Evolutionary conservation across 2,113 vertebrate species (phyloP).

Genomic region (Scophthalmus maximus): DNA sequence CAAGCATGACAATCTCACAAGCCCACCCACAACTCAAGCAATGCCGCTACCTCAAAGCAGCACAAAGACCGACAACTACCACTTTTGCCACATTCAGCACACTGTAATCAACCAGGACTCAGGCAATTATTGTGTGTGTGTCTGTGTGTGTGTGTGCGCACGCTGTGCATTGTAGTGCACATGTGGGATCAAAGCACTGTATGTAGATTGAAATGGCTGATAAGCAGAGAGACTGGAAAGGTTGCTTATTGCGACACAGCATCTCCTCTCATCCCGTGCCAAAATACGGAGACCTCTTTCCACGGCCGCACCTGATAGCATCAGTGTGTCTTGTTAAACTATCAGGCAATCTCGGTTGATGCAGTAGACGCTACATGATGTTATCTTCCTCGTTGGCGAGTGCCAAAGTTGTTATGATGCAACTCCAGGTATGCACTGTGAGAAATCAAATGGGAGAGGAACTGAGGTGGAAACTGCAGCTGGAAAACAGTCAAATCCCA

Average conservation of each 20-base stretch:
- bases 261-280: slow-evolving; percentile 50
- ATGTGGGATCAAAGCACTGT: slow-evolving; percentile 27
- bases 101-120: slow-evolving; percentile 74
- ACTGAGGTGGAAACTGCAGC: slow-evolving; percentile 18
- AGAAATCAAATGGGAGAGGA: slow-evolving; percentile 29
- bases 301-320: slow-evolving; percentile 49
- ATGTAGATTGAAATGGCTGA: slow-evolving; percentile 31
- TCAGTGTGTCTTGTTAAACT: slow-evolving; percentile 55
- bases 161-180: slow-evolving; percentile 3
- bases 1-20: slow-evolving; percentile 67
- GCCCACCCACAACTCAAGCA: slow-evolving; percentile 78
- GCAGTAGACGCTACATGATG: slow-evolving; percentile 24
- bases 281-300: slow-evolving; percentile 31
- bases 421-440: slow-evolving; percentile 4
- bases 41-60: slow-evolving; percentile 65
- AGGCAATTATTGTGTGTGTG: slow-evolving; percentile 54
- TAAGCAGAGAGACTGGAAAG: slow-evolving; percentile 45
- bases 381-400: slow-evolving; percentile 36
- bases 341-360: slow-evolving; percentile 14
- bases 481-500: slow-evolving; percentile 32
- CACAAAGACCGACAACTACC: slow-evolving; percentile 73
- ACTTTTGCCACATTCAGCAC: slow-evolving; percentile 61
- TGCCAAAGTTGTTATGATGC: slow-evolving; percentile 35
- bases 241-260: slow-evolving; percentile 6
- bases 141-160: slow-evolving; percentile 20